A percentile compares a stretch with the other conserved stretches of the same genome.
These are phyloP conservation scores for Dynastes tityus DNA, from an alignment of 2,888 invertebrate species.

Conservation along the genomic window DNA sequence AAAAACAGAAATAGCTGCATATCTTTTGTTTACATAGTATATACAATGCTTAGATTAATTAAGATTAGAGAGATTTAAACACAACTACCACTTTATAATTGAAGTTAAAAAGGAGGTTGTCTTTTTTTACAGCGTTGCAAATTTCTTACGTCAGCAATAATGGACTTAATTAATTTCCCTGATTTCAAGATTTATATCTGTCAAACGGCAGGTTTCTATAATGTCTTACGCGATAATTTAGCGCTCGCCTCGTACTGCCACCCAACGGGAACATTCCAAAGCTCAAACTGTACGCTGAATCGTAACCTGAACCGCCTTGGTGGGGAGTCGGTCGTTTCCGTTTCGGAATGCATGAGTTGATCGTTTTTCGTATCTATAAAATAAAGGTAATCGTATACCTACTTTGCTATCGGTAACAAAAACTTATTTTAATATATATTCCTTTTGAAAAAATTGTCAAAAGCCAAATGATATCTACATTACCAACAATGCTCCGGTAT, in stretches of 20 bases:
- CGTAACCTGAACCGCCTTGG: slow-evolving; percentile 66
- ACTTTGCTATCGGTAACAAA: too few species aligned
- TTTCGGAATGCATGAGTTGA: slow-evolving; percentile 62
- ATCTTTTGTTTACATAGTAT: too few species aligned
- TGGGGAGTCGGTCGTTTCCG: slow-evolving; percentile 63
- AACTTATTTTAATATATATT: neutral
- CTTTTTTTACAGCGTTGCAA: too few species aligned
- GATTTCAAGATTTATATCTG: too few species aligned
- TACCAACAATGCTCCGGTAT: neutral
- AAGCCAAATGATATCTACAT: neutral
- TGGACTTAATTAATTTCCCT: too few species aligned
- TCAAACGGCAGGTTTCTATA: neutral
- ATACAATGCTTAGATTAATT: too few species aligned
- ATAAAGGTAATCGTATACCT: neutral
- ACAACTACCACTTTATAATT: too few species aligned
- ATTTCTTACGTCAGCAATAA: too few species aligned
- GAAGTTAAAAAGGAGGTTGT: too few species aligned
- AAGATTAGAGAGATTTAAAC: too few species aligned
- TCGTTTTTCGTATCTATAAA: slow-evolving; percentile 63
- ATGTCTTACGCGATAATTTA: slow-evolving; percentile 65
- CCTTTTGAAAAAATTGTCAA: neutral
- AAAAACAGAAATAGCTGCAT: too few species aligned
- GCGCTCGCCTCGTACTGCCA: slow-evolving; percentile 65
- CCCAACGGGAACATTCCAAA: slow-evolving; percentile 69
- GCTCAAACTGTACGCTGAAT: slow-evolving; percentile 71